Evolutionary conservation across 2,113 vertebrate species (phyloP).

Genomic region (Anhinga anhinga): DNA sequence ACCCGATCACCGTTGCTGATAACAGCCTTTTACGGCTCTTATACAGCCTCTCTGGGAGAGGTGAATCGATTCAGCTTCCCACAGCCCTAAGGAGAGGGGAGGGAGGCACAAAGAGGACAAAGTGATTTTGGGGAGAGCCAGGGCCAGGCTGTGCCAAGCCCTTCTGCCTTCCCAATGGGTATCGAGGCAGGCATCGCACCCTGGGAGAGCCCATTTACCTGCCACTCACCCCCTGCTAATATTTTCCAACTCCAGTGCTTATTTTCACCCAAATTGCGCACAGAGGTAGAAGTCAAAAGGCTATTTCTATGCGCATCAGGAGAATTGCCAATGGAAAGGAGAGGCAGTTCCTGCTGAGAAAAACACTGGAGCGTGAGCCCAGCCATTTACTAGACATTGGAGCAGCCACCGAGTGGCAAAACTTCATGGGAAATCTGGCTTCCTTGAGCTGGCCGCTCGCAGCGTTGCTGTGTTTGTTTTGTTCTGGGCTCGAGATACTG

Average conservation of each 20-base stretch:
- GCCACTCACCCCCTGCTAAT: neutral
- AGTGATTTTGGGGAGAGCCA: neutral
- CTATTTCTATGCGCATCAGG: neutral
- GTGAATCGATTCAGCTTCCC: neutral
- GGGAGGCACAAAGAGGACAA: neutral
- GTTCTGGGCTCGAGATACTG: conserved; percentile 17
- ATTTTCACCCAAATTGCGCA: conserved; percentile 22
- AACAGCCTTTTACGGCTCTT: neutral
- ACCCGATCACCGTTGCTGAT: neutral
- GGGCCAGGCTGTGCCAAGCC: neutral
- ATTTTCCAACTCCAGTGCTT: neutral
- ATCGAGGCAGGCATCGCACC: neutral
- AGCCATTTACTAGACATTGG: neutral
- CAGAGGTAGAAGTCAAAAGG: conserved; percentile 24
- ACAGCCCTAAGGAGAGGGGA: neutral
- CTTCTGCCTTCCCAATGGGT: neutral
- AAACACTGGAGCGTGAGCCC: neutral
- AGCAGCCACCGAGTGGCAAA: neutral
- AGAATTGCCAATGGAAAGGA: neutral
- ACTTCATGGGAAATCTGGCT: neutral
- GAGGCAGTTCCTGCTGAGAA: conserved; percentile 16
- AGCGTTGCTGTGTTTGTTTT: neutral
- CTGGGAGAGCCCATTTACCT: neutral
- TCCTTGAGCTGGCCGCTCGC: neutral
- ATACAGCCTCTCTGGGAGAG: neutral